Base-by-base conservation (phyloP, 1,140 invertebrate genomes). In the Steinernema feltiae region DNA sequence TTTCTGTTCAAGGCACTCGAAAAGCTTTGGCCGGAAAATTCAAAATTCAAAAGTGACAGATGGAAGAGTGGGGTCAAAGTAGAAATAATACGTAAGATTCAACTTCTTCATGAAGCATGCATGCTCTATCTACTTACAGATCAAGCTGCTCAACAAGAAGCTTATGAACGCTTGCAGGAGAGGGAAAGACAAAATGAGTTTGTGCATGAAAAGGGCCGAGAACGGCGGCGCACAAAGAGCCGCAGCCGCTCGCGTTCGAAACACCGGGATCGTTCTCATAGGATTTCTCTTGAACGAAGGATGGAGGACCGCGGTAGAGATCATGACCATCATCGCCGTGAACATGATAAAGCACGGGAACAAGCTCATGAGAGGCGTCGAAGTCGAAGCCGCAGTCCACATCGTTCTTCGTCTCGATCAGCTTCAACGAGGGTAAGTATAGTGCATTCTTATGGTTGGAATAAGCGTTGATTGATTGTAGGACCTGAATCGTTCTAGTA, bases 51-150 rank as follows among this genome's bases (percentile, higher is more conserved):
- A 7, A 63, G 53, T 21, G 53, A 63, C 53, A 63, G 24, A n/a
- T 63, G 53, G 53, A 63, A 63, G 53, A 63, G 7, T 3, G 53
- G 53, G 3, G 53, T 63, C 53, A 63, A 63, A 63, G 53, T 63
- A 21, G 53, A 63, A 63, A 63, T 63, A 7, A 63, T 63, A 7
- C 53, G 53, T 63, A 63, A 27, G 53, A n/a, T n/a, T 46, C 7
- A 3, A 15, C 24, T 63, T 63, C 53, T 63, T 63, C 7, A n/a
- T n/a, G 41, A 46, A 7, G 41, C 41, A 12, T 12, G 7, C 41
- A 46, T 46, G 7, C n/a, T 46, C 41, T 46, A 12, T 46, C n/a
- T 7, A 41, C 18, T 41, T 41, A 41, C 18, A 63, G 53, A 63
- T 27, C 53, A 63, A 63, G 53, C 53, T 17, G 53, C 53, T 15